These are phyloP conservation scores for Nymphalis c-album DNA, from an alignment of 2,888 invertebrate species.

Conservation along the genomic window DNA sequence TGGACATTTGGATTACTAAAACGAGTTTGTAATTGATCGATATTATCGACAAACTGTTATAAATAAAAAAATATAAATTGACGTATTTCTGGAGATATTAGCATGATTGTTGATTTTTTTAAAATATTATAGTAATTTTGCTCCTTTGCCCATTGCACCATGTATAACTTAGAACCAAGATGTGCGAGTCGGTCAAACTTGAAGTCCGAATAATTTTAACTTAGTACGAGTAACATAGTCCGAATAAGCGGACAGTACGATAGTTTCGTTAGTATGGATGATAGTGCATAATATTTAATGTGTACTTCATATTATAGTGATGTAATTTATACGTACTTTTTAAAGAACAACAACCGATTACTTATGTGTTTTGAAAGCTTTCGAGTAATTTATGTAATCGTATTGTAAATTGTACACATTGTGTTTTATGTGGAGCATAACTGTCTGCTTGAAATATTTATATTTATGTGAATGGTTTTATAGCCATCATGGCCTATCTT, in stretches of 20 bases:
- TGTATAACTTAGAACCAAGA: background rate
- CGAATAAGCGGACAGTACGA: background rate
- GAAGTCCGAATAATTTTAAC: background rate
- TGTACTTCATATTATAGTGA: background rate
- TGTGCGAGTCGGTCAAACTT: background rate
- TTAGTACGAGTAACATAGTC: no score
- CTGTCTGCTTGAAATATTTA: background rate
- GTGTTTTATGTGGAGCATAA: conserved; percentile 1
- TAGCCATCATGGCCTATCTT: background rate
- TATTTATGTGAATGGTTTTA: background rate
- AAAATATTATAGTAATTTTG: no score
- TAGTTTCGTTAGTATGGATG: conserved; percentile 3
- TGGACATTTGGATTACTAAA: no score
- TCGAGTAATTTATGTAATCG: conserved; percentile 13
- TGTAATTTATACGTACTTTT: conserved; percentile 1
- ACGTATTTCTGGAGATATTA: no score
- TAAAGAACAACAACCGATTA: conserved; percentile 5
- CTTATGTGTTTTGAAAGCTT: conserved; percentile 20
- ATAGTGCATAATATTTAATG: conserved; percentile 1
- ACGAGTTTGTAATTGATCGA: no score
- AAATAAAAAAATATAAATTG: no score
- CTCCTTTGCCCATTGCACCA: no score
- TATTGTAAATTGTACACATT: background rate
- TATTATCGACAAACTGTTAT: no score
- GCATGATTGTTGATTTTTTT: no score